phyloP scores from a whole-genome alignment of 1,140 invertebrate species.

The Archegozetes longisetosus region DNA sequence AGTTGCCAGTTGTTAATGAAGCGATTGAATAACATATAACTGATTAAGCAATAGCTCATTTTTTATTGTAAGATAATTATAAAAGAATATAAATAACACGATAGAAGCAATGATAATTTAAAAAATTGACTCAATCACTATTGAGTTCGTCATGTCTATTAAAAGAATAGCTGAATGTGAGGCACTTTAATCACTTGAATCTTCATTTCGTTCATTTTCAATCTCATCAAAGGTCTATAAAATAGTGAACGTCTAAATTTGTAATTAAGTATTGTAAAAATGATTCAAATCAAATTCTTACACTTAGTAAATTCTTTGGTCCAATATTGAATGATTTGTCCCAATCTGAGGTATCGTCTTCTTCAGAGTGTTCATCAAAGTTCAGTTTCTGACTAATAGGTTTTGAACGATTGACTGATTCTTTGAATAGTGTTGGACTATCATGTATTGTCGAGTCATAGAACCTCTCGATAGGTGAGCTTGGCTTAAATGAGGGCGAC shows the following conservation, averaged over 20 bases:
- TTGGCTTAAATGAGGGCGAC: not conserved
- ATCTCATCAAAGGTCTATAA: conserved; percentile 7
- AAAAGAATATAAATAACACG: too few species aligned
- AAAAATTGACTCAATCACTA: too few species aligned
- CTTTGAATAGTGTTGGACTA: not conserved
- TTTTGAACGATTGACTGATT: not conserved
- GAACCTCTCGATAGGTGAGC: not conserved
- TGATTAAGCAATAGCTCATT: too few species aligned
- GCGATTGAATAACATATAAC: too few species aligned
- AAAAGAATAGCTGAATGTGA: too few species aligned
- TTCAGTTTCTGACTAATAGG: not conserved
- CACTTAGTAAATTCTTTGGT: not conserved
- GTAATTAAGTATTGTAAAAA: not conserved
- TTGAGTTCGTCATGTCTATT: too few species aligned
- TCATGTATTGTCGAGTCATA: not conserved
- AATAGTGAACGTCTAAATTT: not conserved
- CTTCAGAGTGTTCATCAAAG: conserved; percentile 7
- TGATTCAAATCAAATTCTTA: not conserved
- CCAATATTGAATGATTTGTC: not conserved
- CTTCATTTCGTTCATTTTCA: not conserved
- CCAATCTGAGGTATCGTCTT: not conserved
- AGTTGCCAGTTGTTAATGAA: too few species aligned
- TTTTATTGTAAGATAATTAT: too few species aligned
- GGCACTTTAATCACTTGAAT: not conserved
- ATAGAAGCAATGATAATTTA: too few species aligned